A percentile compares a stretch with the other conserved stretches of the same genome.
Evolutionary conservation across 2,888 invertebrate species (phyloP).

Genomic region (Ormia ochracea): DNA sequence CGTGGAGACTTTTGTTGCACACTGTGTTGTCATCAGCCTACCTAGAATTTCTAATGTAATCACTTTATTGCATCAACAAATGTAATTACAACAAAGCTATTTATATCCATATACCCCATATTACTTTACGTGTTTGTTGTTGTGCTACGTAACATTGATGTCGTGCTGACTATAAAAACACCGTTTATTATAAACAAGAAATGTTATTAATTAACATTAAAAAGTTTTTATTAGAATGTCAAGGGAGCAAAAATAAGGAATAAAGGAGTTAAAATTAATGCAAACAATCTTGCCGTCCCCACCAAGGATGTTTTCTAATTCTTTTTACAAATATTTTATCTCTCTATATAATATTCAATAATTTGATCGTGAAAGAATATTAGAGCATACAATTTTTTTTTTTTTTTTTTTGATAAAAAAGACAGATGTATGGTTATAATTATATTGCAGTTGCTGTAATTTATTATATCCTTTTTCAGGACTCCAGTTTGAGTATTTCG

Average conservation of each 20-base stretch:
- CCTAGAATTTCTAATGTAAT: slow-evolving; percentile 55
- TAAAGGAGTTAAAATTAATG: not conserved
- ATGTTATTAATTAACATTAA: slow-evolving; percentile 28
- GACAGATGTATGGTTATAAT: no score
- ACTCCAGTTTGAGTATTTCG: no score
- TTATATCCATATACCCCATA: not conserved
- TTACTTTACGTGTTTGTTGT: not conserved
- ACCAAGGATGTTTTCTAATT: not conserved
- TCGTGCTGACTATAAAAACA: slow-evolving; percentile 36
- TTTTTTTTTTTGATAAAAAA: no score
- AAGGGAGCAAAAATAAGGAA: not conserved
- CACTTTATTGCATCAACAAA: slow-evolving; percentile 57
- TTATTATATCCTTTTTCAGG: no score
- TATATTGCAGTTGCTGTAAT: no score
- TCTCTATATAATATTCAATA: no score
- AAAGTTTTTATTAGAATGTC: not conserved
- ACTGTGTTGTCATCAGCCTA: slow-evolving; percentile 14
- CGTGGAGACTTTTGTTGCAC: not conserved
- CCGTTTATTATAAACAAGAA: slow-evolving; percentile 37
- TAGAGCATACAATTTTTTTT: no score
- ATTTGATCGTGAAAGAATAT: no score
- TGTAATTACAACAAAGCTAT: slow-evolving; percentile 48
- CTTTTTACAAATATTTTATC: no score
- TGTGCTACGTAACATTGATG: slow-evolving; percentile 26
- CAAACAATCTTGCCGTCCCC: not conserved